Base-by-base conservation (phyloP, 2,797 vertebrate species). In the Cheirogaleus major region DNA sequence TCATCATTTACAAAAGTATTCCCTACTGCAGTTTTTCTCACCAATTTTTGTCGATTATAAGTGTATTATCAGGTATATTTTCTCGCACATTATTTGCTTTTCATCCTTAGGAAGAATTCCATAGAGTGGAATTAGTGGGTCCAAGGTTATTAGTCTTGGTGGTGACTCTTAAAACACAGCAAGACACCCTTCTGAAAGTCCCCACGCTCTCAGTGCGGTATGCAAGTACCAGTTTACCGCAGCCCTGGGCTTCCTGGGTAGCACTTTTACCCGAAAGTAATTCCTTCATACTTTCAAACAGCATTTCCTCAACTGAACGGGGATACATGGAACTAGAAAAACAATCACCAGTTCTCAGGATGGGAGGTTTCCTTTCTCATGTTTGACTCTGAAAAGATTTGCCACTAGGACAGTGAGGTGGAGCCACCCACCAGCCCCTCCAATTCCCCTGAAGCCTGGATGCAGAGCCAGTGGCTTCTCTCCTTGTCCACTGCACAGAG, bases 181-280 rank as follows among this genome's bases (percentile, higher is more conserved):
- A 9, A 45, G 23, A 22, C 2, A 13, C 5, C 32, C 23, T 30
- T 6, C 55, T 38, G 41, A 23, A 48, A 72, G 32, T 6, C 15
- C 9, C 43, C 59, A 3, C 0, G 0, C 2, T 43, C 27, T 41
- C 13, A 2, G 1, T 0, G 1, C 3, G 0, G 0, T 5, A 13
- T 0, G 7, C 48, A 45, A 55, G 15, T 1, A 0, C 27, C 25
- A 41, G 30, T 3, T 2, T 18, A 0, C 35, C 13, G 63, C n/a
- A 4, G 9, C 32, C 35, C 15, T 17, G 22, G 6, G 9, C 15
- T 10, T 12, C 7, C n/a, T 4, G 14, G 18, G 14, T 15, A 17
- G 7, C 50, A 2, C 41, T 38, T 50, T 27, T 38, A 22, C 6
- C 41, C 2, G 10, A 13, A 72, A 76, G 30, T 8, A 57, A 7